phyloP scores from a whole-genome alignment of 2,888 invertebrate species.

The Cerastis rubricosa region DNA sequence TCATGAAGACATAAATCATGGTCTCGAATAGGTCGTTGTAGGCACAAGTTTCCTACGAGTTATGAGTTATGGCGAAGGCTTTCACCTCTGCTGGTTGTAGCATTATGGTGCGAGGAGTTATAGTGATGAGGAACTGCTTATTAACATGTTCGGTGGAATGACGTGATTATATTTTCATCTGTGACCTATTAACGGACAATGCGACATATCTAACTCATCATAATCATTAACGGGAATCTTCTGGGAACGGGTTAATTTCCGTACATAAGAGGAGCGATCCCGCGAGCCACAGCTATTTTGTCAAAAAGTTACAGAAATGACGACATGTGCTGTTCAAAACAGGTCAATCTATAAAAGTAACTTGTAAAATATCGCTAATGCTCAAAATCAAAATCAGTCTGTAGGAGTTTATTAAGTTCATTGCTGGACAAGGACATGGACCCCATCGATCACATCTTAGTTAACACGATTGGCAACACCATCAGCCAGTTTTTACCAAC shows the following conservation, averaged over 20 bases:
- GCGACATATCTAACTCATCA: too few relatives aligned
- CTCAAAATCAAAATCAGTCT: not conserved
- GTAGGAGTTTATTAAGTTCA: not conserved
- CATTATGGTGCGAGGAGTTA: slow-evolving; percentile 35
- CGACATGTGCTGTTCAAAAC: not conserved
- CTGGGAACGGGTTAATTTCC: too few relatives aligned
- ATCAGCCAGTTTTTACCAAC: not conserved
- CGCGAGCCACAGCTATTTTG: not conserved
- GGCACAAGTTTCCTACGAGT: slow-evolving; percentile 39
- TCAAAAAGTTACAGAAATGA: not conserved
- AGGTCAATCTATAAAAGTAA: not conserved
- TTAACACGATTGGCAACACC: not conserved
- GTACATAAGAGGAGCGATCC: too few relatives aligned
- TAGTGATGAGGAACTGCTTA: slow-evolving; percentile 32
- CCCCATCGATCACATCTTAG: not conserved
- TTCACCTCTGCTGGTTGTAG: slow-evolving; percentile 34
- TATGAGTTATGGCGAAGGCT: slow-evolving; percentile 41
- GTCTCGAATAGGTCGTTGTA: slow-evolving; percentile 39
- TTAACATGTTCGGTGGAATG: slow-evolving; percentile 22
- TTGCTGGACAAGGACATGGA: not conserved
- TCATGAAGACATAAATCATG: slow-evolving; percentile 51
- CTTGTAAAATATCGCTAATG: not conserved
- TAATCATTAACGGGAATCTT: too few relatives aligned
- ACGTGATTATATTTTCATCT: slow-evolving; percentile 3
- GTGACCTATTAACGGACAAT: not conserved